Percentiles rank a stretch among this genome's conserved stretches.
phyloP scores from a whole-genome alignment of 2,888 invertebrate species.

The Rambutsinella grinnellia region DNA sequence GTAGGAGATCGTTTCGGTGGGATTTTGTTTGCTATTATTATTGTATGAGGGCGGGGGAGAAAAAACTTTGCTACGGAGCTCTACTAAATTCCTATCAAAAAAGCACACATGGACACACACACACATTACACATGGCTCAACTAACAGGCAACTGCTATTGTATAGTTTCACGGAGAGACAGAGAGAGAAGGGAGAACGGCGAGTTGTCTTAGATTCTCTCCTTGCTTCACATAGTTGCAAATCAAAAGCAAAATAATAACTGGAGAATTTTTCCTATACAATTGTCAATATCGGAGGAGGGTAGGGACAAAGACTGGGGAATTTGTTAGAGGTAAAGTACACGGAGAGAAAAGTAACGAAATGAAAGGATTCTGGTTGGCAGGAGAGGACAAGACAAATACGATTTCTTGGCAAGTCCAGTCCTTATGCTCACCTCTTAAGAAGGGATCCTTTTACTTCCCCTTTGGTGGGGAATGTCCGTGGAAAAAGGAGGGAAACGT shows the following conservation, averaged over 20 bases:
- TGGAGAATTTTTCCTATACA: constrained; percentile 1
- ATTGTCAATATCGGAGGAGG: constrained; percentile 2
- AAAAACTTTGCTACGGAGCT: background rate
- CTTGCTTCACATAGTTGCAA: background rate
- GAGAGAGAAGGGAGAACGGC: background rate
- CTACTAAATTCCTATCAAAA: constrained; percentile 3
- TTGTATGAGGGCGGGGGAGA: constrained; percentile 4
- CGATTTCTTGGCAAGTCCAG: constrained; percentile 28
- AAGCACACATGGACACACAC: constrained; percentile 11
- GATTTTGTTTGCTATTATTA: constrained; percentile 20
- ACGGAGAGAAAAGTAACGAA: constrained; percentile 3
- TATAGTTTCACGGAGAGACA: background rate
- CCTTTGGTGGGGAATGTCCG: background rate
- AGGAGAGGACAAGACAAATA: constrained; percentile 16
- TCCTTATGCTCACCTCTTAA: constrained; percentile 39
- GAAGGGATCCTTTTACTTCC: constrained; percentile 32
- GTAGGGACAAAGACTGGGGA: too few relatives aligned
- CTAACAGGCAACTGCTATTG: too few relatives aligned
- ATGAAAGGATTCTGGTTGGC: constrained; percentile 14
- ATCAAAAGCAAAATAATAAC: background rate
- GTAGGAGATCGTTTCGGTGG: constrained; percentile 15
- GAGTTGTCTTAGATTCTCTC: too few relatives aligned
- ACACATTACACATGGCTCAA: constrained; percentile 4
- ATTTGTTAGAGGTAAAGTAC: background rate
- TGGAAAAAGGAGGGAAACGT: constrained; percentile 9